phyloP scores from a whole-genome alignment of 2,113 vertebrate species.

The Plecturocebus donacophilus region DNA sequence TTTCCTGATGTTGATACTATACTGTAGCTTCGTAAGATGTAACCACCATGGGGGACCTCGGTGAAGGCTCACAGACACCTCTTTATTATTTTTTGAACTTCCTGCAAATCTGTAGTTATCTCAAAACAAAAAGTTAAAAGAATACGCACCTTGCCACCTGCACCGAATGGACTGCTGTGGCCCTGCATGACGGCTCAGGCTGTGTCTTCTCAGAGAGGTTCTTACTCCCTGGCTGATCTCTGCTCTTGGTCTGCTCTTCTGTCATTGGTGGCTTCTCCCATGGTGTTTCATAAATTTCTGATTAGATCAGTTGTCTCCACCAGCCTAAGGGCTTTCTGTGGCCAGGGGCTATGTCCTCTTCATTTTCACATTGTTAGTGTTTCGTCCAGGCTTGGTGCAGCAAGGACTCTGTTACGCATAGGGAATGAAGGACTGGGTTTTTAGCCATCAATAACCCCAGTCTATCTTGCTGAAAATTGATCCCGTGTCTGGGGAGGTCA shows the following conservation, averaged over 20 bases:
- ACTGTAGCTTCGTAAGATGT: not conserved
- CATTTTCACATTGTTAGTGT: not conserved
- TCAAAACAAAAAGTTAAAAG: not conserved
- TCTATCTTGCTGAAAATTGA: not conserved
- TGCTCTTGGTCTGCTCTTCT: not conserved
- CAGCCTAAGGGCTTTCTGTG: not conserved
- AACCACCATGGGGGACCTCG: not conserved
- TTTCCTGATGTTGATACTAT: not conserved
- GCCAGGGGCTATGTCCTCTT: not conserved
- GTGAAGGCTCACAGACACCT: not conserved
- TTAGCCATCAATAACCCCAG: not conserved
- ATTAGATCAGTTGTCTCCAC: not conserved
- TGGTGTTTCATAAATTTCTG: not conserved
- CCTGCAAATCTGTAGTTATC: too few species aligned
- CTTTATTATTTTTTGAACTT: not conserved
- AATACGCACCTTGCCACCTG: not conserved
- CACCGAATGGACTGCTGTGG: not conserved
- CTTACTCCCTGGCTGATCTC: not conserved
- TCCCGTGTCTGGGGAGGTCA: not conserved
- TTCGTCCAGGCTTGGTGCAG: not conserved
- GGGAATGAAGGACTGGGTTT: not conserved
- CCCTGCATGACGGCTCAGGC: not conserved
- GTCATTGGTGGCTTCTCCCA: not conserved
- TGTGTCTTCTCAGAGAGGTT: not conserved
- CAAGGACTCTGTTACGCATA: not conserved